These are phyloP conservation scores for Drosophila ambigua DNA, from an alignment of 1,140 invertebrate species.

Conservation along the genomic window DNA sequence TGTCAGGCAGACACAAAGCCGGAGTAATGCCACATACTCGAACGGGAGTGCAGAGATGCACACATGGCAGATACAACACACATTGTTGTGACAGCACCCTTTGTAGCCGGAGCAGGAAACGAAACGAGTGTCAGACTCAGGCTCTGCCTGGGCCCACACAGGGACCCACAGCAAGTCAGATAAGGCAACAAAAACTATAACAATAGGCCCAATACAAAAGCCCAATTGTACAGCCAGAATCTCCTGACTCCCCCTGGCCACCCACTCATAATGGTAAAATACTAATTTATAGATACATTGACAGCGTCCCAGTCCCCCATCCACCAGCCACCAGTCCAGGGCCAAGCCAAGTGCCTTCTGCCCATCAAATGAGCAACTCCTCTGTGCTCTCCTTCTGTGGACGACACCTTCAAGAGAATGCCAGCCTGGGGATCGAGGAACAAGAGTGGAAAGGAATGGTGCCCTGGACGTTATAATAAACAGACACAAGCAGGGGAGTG, in stretches of 20 bases:
- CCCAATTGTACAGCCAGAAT: conserved; percentile 59
- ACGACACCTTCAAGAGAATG: conserved; percentile 66
- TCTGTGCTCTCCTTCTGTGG: conserved; percentile 54
- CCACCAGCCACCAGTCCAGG: conserved; percentile 1
- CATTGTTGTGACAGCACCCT: conserved; percentile 53
- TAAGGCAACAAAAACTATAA: conserved; percentile 25
- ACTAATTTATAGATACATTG: conserved; percentile 82
- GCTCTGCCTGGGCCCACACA: conserved; percentile 24
- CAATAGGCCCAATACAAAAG: conserved; percentile 63
- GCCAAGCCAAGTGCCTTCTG: conserved; percentile 60
- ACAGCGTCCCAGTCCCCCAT: conserved; percentile 28
- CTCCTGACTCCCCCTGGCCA: conserved; percentile 15
- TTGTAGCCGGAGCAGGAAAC: conserved; percentile 26
- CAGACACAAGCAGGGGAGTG: conserved; percentile 7
- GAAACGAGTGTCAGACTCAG: conserved; percentile 58
- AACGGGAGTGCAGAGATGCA: conserved; percentile 24
- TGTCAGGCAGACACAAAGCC: conserved; percentile 45
- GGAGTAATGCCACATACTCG: conserved; percentile 43
- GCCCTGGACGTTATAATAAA: conserved; percentile 76
- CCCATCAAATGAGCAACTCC: conserved; percentile 70
- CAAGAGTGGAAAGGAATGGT: conserved; percentile 45
- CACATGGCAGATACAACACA: conserved; percentile 24
- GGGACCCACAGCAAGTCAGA: conserved; percentile 4
- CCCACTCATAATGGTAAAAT: conserved; percentile 78
- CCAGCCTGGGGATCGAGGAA: conserved; percentile 3